phyloP scores from a whole-genome alignment of 2,888 invertebrate species.

The Prenolepis imparis region DNA sequence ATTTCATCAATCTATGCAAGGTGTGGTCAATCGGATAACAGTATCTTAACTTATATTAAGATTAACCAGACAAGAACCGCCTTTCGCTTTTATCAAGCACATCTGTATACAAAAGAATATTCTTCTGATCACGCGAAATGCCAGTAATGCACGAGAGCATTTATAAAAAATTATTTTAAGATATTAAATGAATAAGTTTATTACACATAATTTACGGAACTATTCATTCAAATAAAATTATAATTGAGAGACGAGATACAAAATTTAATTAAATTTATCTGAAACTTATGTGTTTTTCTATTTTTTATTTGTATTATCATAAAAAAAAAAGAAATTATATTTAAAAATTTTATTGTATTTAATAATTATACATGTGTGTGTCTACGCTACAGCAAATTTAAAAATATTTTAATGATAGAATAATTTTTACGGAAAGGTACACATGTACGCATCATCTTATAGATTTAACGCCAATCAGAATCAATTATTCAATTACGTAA shows the following conservation, averaged over 20 bases:
- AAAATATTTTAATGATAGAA: neutral
- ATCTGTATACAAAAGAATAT: slow-evolving; percentile 18
- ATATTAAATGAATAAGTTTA: neutral
- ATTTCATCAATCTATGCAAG: slow-evolving; percentile 41
- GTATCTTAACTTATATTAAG: slow-evolving; percentile 26
- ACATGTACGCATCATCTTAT: neutral
- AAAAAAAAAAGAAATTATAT: neutral
- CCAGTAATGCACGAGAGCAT: neutral
- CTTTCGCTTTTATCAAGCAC: slow-evolving; percentile 26
- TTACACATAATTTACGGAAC: neutral
- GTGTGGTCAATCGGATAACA: slow-evolving; percentile 50
- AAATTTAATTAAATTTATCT: neutral
- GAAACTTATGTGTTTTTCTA: neutral
- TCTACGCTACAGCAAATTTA: neutral
- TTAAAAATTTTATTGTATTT: neutral
- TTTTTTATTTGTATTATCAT: neutral
- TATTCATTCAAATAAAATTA: slow-evolving; percentile 2
- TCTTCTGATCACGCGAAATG: slow-evolving; percentile 27
- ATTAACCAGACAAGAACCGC: neutral
- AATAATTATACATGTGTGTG: neutral
- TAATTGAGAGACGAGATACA: neutral
- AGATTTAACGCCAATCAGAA: neutral
- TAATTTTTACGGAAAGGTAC: neutral
- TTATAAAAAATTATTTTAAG: neutral
- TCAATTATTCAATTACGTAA: slow-evolving; percentile 3